These are phyloP conservation scores for Misgurnus anguillicaudatus DNA, from an alignment of 2,113 vertebrate species.

Conservation along the genomic window DNA sequence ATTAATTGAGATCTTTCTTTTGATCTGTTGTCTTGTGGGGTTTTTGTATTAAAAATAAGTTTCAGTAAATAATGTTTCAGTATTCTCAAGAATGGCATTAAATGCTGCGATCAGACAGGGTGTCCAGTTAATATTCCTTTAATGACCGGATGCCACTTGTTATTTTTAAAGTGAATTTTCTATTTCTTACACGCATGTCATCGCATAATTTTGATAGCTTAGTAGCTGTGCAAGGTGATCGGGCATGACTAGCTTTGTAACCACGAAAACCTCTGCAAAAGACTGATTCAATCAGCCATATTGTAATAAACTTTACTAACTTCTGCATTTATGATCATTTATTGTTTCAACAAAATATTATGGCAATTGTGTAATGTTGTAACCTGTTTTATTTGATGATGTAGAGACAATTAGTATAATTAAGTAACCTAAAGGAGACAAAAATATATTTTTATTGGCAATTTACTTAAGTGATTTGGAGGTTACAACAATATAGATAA, in stretches of 20 bases:
- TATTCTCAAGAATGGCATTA: conserved; percentile 2
- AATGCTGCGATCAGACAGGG: neutral
- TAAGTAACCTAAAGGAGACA: neutral
- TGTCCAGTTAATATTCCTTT: neutral
- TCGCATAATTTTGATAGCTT: neutral
- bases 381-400: neutral
- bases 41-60: neutral
- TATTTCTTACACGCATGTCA: neutral
- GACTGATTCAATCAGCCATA: conserved; percentile 20
- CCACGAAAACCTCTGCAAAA: conserved; percentile 38
- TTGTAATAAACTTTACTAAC: conserved; percentile 45
- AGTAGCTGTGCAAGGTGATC: conserved; percentile 14
- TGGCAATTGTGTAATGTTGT: neutral
- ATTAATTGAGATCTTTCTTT: neutral
- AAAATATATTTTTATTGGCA: neutral
- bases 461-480: neutral
- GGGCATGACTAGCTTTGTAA: neutral
- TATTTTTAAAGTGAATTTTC: conserved; percentile 10
- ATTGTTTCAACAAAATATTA: neutral
- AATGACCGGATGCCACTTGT: neutral
- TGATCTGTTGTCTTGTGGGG: neutral
- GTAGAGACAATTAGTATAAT: neutral
- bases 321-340: conserved; percentile 12
- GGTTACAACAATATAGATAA: neutral
- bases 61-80: neutral